These are phyloP conservation scores for Serripes groenlandicus DNA, from an alignment of 2,888 invertebrate genomes.

Conservation along the genomic window DNA sequence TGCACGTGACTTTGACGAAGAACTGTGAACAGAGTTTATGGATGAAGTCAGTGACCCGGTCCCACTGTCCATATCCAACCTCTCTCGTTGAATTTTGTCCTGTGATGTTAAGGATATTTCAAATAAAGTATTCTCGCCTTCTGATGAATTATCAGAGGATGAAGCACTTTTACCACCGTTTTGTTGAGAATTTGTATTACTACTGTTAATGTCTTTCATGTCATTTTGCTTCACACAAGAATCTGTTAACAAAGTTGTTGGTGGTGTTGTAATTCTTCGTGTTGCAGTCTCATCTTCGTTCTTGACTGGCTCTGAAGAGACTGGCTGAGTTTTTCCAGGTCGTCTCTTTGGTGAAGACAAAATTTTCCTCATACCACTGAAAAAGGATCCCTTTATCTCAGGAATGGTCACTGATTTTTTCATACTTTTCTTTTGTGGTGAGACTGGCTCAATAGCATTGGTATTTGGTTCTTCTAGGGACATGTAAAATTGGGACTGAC, in stretches of 20 bases:
- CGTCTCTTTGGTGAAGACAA: conserved; percentile 57
- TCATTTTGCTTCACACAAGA: neutral
- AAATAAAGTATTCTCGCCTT: conserved; percentile 60
- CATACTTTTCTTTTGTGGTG: conserved; percentile 7
- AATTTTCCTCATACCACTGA: conserved; percentile 72
- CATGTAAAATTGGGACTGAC: conserved; percentile 74
- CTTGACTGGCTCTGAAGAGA: neutral
- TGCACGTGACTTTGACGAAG: conserved; percentile 5
- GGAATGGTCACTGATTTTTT: conserved; percentile 50
- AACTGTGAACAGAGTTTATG: conserved; percentile 42
- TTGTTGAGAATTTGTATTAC: neutral
- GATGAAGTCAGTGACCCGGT: conserved; percentile 61
- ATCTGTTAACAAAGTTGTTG: conserved; percentile 10
- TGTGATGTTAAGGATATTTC: conserved; percentile 30
- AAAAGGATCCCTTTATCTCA: conserved; percentile 68
- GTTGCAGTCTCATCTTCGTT: neutral
- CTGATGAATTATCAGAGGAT: conserved; percentile 19
- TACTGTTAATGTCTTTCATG: neutral
- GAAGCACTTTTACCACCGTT: neutral
- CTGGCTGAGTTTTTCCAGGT: conserved; percentile 34
- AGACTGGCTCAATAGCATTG: conserved; percentile 8
- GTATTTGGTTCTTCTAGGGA: conserved; percentile 69
- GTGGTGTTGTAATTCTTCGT: conserved; percentile 1
- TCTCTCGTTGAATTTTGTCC: conserved; percentile 3
- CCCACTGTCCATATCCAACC: conserved; percentile 53